Base-by-base conservation (phyloP, 2,113 vertebrate genomes). In the Channa maculata region DNA sequence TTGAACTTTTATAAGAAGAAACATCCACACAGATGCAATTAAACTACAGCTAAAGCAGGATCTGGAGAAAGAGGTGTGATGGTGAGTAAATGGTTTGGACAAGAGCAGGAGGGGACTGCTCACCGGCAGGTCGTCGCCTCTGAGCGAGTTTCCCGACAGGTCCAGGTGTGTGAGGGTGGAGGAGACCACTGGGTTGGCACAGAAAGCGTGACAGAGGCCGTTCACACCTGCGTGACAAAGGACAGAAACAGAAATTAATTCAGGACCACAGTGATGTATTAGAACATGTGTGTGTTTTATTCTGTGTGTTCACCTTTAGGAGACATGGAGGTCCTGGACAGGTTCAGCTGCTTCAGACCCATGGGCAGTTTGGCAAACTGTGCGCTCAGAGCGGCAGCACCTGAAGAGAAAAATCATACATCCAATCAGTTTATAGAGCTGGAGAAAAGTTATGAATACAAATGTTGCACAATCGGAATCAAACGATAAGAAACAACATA, bases 121-220 rank as follows among this genome's bases (percentile, higher is more conserved):
- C 93, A 99, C 98, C 63, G 91, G 94, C 67, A 98, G 93, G 88
- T 99, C 98, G 54, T 99, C 98, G 34, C 98, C 94, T 0, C 95
- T 91, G 3, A 99, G 95, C 0, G 90, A 87, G 7, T 98, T 99
- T 66, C 97, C 97, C 71, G 97, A 98, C 93, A 99, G 94, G 88
- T 99, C 96, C 0, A 99, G 94, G 74, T 97, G 94, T 13, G 89
- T 82, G 4, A 99, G 97, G 0, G 94, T 90, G 79, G 53, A 92
- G 14, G 94, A 76, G 0, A 96, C 90, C 55, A 93, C 54, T 0
- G 93, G 91, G 89, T 96, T 97, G 82, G 95, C 93, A 92, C 94
- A 95, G 84, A 99, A 94, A 58, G 96, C 94, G 91, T 96, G 96
- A 80, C 94, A 96, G 88, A 99, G 95, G 92, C 93, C 94, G 75